Evolutionary conservation across 2,888 invertebrate species (phyloP).

Genomic region (Anagyrus pseudococci): DNA sequence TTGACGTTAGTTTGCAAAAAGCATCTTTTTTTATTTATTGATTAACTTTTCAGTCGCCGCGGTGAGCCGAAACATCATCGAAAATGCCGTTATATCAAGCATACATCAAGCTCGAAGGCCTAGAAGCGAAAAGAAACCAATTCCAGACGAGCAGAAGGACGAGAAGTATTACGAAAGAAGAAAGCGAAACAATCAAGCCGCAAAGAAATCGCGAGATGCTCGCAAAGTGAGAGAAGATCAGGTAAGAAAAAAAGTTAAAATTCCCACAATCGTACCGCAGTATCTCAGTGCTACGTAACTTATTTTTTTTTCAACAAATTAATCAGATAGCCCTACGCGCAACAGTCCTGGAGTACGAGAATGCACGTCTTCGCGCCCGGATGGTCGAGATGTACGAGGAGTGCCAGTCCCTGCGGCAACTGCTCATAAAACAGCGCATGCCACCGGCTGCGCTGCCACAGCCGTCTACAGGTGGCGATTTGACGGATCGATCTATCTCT

Average conservation of each 20-base stretch:
- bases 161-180: constrained; percentile 89
- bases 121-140: constrained; percentile 84
- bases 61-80: constrained; percentile 28
- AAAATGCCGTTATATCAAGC: constrained; percentile 34
- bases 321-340: constrained; percentile 82
- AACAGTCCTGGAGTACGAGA: constrained; percentile 85
- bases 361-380: constrained; percentile 84
- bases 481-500: constrained; percentile 11
- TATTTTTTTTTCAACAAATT: no score
- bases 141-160: constrained; percentile 87
- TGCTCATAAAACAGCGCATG: constrained; percentile 64
- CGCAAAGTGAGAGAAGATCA: constrained; percentile 87
- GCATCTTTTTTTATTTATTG: not conserved
- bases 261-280: not conserved
- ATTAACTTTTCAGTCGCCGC: constrained; percentile 18
- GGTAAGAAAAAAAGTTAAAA: constrained; percentile 58
- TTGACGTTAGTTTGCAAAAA: no score
- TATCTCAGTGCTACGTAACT: not conserved
- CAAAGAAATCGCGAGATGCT: constrained; percentile 90
- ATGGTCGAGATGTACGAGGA: constrained; percentile 82
- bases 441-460: constrained; percentile 19
- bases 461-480: constrained; percentile 24
- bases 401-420: constrained; percentile 72
- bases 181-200: constrained; percentile 88
- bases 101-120: constrained; percentile 62